Base-by-base conservation (phyloP, 2,797 vertebrate genomes). In the Anguilla pacifica region DNA sequence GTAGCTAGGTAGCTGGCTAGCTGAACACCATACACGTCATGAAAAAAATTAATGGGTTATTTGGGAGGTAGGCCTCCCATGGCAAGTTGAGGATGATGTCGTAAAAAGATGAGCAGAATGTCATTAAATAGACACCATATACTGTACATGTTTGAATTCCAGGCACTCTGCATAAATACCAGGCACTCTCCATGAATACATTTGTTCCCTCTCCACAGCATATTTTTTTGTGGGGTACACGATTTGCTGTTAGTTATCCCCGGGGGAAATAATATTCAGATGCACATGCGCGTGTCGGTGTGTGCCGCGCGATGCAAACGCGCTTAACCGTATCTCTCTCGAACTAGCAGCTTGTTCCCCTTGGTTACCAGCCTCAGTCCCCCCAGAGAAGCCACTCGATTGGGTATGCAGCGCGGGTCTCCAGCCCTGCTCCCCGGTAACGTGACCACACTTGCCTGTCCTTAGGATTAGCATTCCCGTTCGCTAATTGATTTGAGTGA, bases 401-500 rank as follows among this genome's bases (percentile, higher is more conserved):
- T n/a, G 25, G 79, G 79, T 10, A 82, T 82, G 46, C 77, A 49
- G 43, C 17, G 17, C 11, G 39, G 22, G 77, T 81, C 11, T 81
- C 43, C 79, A 25, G 9, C 7, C 79, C 25, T 22, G 19, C 43
- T 51, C 74, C 39, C 25, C 0, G n/a, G 35, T 19, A 19, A 43
- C 22, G 19, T 43, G 74, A 79, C 17, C 74, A 6, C 35, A 77
- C 6, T 77, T 19, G 39, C 77, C 77, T 81, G 77, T 89, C 83
- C 87, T 6, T 55, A 86, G 17, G 39, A 86, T 74, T 19, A 22
- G 13, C 88, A 84, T 87, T 86, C 87, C 91, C 81, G 85, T 89
- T 90, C 88, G 25, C 89, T 89, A 90, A 91, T 92, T 93, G 91
- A 93, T 92, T 92, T 90, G 89, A 87, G 90, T 81, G 3, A 88